A percentile compares a stretch with the other conserved stretches of the same genome.
Evolutionary conservation across 2,797 vertebrate species (phyloP).

Genomic region (Acrossocheilus fasciatus): DNA sequence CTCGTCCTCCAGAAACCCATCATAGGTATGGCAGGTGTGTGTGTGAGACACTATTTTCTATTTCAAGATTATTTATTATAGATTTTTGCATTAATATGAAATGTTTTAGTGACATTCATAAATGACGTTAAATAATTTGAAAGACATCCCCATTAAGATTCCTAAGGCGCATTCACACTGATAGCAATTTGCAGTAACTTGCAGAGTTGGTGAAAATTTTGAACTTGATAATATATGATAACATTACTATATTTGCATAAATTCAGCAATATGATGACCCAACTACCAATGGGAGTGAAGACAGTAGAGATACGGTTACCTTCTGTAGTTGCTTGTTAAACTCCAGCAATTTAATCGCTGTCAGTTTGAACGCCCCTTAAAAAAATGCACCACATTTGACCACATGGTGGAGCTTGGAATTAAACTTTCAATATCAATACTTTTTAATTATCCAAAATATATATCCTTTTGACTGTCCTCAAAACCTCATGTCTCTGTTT

Average conservation of each 20-base stretch:
- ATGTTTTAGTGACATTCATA: neutral
- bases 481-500: neutral
- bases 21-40: conserved; percentile 91
- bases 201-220: neutral
- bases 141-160: neutral
- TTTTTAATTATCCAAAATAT: too few species aligned
- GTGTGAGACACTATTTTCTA: conserved; percentile 34
- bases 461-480: too few species aligned
- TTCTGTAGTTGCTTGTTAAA: neutral
- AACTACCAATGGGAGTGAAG: neutral
- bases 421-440: neutral
- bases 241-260: neutral
- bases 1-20: conserved; percentile 96
- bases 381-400: neutral
- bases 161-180: neutral
- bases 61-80: neutral
- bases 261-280: neutral
- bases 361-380: neutral
- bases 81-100: neutral
- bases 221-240: neutral
- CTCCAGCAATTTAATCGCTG: neutral
- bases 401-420: conserved; percentile 22
- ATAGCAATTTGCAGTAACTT: neutral
- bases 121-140: neutral
- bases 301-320: neutral